Percentiles rank a stretch among this genome's conserved stretches.
phyloP scores from a whole-genome alignment of 2,797 vertebrate genomes.

The Lerista edwardsae region DNA sequence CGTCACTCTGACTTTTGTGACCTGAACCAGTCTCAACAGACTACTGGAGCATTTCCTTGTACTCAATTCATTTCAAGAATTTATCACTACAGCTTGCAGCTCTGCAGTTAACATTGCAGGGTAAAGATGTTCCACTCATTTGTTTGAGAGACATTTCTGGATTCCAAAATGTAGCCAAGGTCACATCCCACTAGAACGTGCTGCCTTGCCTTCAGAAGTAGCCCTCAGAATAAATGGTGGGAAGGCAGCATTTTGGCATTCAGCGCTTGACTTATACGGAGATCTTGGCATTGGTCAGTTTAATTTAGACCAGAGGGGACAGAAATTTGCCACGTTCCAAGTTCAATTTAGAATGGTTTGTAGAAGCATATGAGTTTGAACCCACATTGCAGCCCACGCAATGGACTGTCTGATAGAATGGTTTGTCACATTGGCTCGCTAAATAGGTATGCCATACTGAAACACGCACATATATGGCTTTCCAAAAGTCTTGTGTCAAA shows the following conservation, averaged over 20 bases:
- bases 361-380: not conserved
- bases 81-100: not conserved
- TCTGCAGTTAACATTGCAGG: not conserved
- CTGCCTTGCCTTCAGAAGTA: not conserved
- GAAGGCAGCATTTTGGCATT: conserved; percentile 6
- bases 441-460: not conserved
- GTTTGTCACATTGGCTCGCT: too few relatives aligned
- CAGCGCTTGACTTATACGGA: not conserved
- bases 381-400: not conserved
- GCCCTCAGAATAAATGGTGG: not conserved
- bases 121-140: conserved; percentile 13
- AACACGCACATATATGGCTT: not conserved
- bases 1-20: not conserved
- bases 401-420: not conserved
- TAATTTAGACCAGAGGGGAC: not conserved
- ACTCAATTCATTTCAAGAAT: not conserved
- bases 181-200: not conserved
- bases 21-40: not conserved
- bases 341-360: not conserved
- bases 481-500: not conserved
- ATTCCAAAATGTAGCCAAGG: not conserved
- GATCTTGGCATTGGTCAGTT: not conserved
- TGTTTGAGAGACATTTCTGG: conserved; percentile 11
- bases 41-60: not conserved
- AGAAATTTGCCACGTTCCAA: not conserved